phyloP scores from a whole-genome alignment of 2,888 invertebrate genomes.

The Belgica antarctica region DNA sequence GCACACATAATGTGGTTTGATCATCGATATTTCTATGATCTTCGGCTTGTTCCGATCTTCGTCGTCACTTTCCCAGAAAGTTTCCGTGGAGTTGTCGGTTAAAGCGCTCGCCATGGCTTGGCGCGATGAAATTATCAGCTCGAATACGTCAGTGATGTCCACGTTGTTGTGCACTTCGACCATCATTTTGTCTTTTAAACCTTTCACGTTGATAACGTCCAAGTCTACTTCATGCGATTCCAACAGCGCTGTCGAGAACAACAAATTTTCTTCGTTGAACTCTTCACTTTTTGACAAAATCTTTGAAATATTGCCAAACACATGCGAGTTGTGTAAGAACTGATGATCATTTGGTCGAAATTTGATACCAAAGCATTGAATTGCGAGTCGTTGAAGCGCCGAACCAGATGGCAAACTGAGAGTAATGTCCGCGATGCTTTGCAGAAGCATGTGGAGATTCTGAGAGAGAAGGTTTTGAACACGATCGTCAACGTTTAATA shows the following conservation, averaged over 20 bases:
- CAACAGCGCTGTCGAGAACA: constrained; percentile 49
- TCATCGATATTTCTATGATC: constrained; percentile 70
- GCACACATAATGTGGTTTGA: constrained; percentile 57
- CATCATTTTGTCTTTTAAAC: constrained; percentile 22
- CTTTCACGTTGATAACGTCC: constrained; percentile 45
- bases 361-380: constrained; percentile 88
- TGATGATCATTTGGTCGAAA: constrained; percentile 87
- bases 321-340: constrained; percentile 88
- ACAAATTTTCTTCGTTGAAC: constrained; percentile 58
- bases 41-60: constrained; percentile 93
- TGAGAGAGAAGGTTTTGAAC: constrained; percentile 66
- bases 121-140: constrained; percentile 67
- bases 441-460: constrained; percentile 80
- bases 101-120: constrained; percentile 92
- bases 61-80: constrained; percentile 98
- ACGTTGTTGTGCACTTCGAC: constrained; percentile 50
- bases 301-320: constrained; percentile 94
- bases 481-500: constrained; percentile 72
- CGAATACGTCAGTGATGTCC: constrained; percentile 54
- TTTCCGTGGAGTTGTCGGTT: constrained; percentile 92
- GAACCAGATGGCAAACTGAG: constrained; percentile 83
- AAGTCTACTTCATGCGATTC: constrained; percentile 50
- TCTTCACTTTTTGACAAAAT: constrained; percentile 91
- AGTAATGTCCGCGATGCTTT: constrained; percentile 90
- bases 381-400: constrained; percentile 85